Percentiles rank a stretch among this genome's conserved stretches.
These are phyloP conservation scores for Danio kyathit DNA, from an alignment of 2,797 vertebrate genomes.

Conservation along the genomic window DNA sequence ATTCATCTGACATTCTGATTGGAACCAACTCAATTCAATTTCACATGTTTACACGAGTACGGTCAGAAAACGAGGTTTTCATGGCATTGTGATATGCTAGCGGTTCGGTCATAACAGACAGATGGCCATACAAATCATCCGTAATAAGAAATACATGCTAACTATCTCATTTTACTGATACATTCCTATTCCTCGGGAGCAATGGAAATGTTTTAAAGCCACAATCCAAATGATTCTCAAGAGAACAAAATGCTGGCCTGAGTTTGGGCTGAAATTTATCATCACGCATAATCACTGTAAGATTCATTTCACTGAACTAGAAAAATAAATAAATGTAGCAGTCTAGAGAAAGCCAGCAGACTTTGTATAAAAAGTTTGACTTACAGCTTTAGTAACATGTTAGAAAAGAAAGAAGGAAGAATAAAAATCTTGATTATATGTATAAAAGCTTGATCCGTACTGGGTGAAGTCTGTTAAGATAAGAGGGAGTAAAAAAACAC, in stretches of 20 bases:
- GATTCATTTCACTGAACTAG: slow-evolving; percentile 25
- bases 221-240: slow-evolving; percentile 46
- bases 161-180: slow-evolving; percentile 62
- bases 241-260: slow-evolving; percentile 44
- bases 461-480: neutral
- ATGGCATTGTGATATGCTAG: slow-evolving; percentile 59
- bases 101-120: slow-evolving; percentile 57
- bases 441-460: neutral
- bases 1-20: slow-evolving; percentile 63
- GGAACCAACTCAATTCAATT: slow-evolving; percentile 61
- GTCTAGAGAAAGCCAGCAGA: slow-evolving; percentile 1
- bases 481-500: slow-evolving; percentile 10
- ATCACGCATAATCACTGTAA: slow-evolving; percentile 43
- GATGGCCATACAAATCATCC: slow-evolving; percentile 48
- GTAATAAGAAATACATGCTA: slow-evolving; percentile 61
- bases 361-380: neutral
- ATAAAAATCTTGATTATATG: neutral
- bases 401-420: neutral
- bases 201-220: slow-evolving; percentile 45
- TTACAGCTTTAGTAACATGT: slow-evolving; percentile 12
- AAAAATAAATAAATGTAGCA: neutral
- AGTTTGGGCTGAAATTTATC: slow-evolving; percentile 47
- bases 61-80: slow-evolving; percentile 56
- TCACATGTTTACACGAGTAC: slow-evolving; percentile 55
- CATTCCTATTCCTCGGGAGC: slow-evolving; percentile 43